Percentiles rank a stretch among this genome's conserved stretches.
phyloP scores from a whole-genome alignment of 1,140 invertebrate species.

The Lamellibrachia luymesi region DNA sequence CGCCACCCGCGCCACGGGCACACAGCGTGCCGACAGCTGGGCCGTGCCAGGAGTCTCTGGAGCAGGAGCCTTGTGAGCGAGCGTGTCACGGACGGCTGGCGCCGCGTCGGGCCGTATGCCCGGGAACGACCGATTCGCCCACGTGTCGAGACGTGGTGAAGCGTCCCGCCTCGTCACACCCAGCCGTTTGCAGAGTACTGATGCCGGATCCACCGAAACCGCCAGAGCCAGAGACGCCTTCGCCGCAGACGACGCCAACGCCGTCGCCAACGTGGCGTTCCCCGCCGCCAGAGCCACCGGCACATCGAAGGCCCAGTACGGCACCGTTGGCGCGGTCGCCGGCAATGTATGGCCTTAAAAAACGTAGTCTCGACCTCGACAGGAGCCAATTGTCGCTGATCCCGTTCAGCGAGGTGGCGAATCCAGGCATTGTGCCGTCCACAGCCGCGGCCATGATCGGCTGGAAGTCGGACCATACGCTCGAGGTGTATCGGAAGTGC shows the following conservation, averaged over 20 bases:
- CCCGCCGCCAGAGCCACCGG: too few species aligned
- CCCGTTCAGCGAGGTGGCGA: neutral
- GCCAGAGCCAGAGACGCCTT: neutral
- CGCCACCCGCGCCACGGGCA: too few species aligned
- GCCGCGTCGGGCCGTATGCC: neutral
- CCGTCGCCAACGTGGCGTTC: neutral
- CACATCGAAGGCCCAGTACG: too few species aligned
- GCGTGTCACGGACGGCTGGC: neutral
- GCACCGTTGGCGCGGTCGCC: neutral
- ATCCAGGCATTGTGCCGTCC: neutral
- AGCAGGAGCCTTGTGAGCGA: neutral
- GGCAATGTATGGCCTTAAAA: neutral
- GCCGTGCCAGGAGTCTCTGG: neutral
- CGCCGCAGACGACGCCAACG: neutral
- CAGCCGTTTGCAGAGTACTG: neutral
- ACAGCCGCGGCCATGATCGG: neutral
- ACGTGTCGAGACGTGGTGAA: neutral
- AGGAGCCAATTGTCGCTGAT: neutral
- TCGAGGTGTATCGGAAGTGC: neutral
- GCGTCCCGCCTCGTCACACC: neutral
- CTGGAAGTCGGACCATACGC: neutral
- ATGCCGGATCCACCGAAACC: neutral
- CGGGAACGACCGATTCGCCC: neutral
- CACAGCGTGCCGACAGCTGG: neutral
- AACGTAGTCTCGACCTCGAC: neutral